phyloP scores from a whole-genome alignment of 2,888 invertebrate genomes.

The Cheilosia scutellata region DNA sequence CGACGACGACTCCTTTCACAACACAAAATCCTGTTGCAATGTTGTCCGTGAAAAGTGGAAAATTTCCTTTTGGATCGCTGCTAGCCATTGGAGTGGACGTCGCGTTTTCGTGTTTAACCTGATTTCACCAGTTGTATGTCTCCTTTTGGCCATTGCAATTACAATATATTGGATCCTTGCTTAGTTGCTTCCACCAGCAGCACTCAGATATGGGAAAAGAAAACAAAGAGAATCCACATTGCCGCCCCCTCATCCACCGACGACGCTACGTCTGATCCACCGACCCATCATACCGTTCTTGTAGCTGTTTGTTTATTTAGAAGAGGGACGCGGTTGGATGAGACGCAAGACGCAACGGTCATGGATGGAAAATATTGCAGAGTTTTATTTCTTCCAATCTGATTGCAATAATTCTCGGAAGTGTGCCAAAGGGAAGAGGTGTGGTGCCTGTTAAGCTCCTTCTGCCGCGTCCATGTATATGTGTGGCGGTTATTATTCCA shows the following conservation, averaged over 20 bases:
- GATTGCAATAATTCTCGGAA: slow-evolving; percentile 68
- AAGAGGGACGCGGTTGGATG: background rate
- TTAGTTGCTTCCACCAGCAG: slow-evolving; percentile 19
- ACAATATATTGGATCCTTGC: slow-evolving; percentile 50
- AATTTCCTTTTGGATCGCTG: slow-evolving; percentile 58
- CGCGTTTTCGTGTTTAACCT: slow-evolving; percentile 69
- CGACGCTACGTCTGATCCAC: slow-evolving; percentile 35
- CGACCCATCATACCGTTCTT: slow-evolving; percentile 4
- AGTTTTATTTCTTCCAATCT: slow-evolving; percentile 53
- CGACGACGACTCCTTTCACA: slow-evolving; percentile 54
- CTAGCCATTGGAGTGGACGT: slow-evolving; percentile 21
- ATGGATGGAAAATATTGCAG: slow-evolving; percentile 32
- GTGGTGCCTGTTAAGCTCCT: slow-evolving; percentile 27
- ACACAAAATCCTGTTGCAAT: slow-evolving; percentile 63
- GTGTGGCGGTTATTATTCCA: slow-evolving; percentile 43
- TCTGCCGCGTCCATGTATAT: slow-evolving; percentile 23
- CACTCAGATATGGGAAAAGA: slow-evolving; percentile 3
- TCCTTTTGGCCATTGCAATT: slow-evolving; percentile 51
- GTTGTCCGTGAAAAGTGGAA: slow-evolving; percentile 43
- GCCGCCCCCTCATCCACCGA: background rate
- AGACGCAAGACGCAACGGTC: background rate
- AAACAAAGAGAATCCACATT: slow-evolving; percentile 13
- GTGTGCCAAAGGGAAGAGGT: slow-evolving; percentile 61
- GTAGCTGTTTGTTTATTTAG: background rate
- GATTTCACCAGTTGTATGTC: slow-evolving; percentile 59